Base-by-base conservation (phyloP, 1,140 invertebrate genomes). In the Drosophila athabasca region DNA sequence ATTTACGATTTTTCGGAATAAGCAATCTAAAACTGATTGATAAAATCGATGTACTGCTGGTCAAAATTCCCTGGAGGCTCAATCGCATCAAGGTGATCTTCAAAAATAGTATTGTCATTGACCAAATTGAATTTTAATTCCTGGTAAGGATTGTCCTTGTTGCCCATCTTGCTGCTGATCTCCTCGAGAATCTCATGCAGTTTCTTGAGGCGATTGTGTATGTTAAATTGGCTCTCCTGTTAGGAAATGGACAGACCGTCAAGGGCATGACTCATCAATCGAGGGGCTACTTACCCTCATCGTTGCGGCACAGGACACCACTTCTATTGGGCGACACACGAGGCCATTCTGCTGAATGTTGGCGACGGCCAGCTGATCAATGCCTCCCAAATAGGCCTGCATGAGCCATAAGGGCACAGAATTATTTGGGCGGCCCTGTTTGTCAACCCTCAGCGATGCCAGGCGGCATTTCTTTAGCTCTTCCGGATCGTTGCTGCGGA, bases 401-500 rank as follows among this genome's bases (percentile, higher is more conserved):
- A 24, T 26, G 1, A 58, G 19, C 71, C 71, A 74, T 0, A 0
- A 3, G n/a, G 41, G 49, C 58, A 29, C 46, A 19, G 0, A 0
- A 5, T 8, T 8, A 4, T 2, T 11, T 3, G 4, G 24, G 24
- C 3, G 3, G 24, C 24, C 24, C 4, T 6, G 4, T 5, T 26
- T 26, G 4, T 26, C 24, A 26, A 26, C 5, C 5, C 1, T 26
- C 24, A 26, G 11, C 1, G 6, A 6, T 7, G 41, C 24, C 22
- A 53, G 51, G 3, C 43, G 31, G 22, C 48, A 64, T 19, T 64
- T 44, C 43, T 71, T 50, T 22, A 74, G 29, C 35, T 53, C 45
- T 1, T 44, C 11, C n/a, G 15, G 59, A 31, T 72, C 15, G 7
- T 43, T 57, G n/a, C 71, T 72, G 29, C 4, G 19, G 2, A 2